Conservation (phyloP, 2,888 invertebrate genomes). For the Pseudococcus longispinus region DNA sequence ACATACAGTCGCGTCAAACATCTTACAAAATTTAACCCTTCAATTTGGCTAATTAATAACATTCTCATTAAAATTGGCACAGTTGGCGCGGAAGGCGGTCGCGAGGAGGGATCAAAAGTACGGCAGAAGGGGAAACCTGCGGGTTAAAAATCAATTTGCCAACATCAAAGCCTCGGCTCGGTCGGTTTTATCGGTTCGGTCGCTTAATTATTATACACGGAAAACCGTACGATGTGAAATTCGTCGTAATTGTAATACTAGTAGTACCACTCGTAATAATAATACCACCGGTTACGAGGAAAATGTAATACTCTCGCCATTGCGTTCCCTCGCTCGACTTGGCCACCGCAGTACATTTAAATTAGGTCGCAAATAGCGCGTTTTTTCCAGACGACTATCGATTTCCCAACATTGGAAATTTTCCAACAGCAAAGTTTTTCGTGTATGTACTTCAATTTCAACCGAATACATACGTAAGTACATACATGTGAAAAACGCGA, state of each 20-base stretch:
- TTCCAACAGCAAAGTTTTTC: conserved; percentile 8
- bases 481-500: background rate
- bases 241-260: background rate
- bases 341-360: background rate
- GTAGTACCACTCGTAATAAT: background rate
- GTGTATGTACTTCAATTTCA: background rate
- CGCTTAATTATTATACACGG: conserved; percentile 6
- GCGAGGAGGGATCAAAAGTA: background rate
- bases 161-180: background rate
- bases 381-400: conserved; percentile 36
- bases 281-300: background rate
- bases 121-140: background rate
- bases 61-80: background rate
- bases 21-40: conserved; percentile 7
- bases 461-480: background rate
- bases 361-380: conserved; percentile 41
- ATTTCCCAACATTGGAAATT: conserved; percentile 43
- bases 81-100: background rate
- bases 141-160: conserved; percentile 4
- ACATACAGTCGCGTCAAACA: background rate
- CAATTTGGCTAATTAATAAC: conserved; percentile 24
- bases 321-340: background rate
- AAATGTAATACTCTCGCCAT: background rate
- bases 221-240: background rate
- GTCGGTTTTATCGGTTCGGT: background rate